Evolutionary conservation across 2,113 vertebrate genomes (phyloP), one percentile per base, ranked within the genome.

Genomic region (Meleagris gallopavo): DNA sequence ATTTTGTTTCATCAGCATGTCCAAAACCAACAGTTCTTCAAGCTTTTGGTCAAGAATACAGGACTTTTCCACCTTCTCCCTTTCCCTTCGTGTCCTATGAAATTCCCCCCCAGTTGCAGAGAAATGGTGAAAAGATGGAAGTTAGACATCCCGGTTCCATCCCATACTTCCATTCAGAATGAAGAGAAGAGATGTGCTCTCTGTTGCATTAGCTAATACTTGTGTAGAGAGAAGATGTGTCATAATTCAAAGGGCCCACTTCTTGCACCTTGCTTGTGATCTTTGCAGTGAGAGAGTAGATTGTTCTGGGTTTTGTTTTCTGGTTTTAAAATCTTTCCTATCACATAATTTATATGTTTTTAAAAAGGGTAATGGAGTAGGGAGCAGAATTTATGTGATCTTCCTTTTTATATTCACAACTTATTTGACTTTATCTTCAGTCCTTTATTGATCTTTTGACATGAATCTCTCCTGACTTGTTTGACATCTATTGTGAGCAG

Each of bases 401-500:
- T 93, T 93, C 16, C n/a, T 86, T 88, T 62, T 74, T 30, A 50
- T 57, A 83, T 84, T 69, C 55, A 75, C 46, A 91, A 36, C 17
- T 43, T 7, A 20, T 84, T 93, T 57, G 20, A 88, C 34, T 93
- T 55, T 57, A 4, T 88, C 61, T 78, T 88, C 70, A 77, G 70
- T 84, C 20, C 4, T 50, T 79, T 73, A 89, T 77, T 90, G 77
- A 83, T 90, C 46, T 92, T 92, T 93, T 73, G 61, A 85, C 46
- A 57, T 67, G 25, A 87, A 89, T 67, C 32, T 89, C 61, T 90
- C 36, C 22, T 93, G 83, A 89, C 54, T 88, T 90, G 4, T 25
- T 66, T 95, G 66, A 85, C 82, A 48, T 55, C 71, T 93, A 8
- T 89, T 90, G 58, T 87, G 70, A 87, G 60, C 27, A 89, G 25